Percentiles rank a stretch among this genome's conserved stretches.
Evolutionary conservation across 2,113 vertebrate genomes (phyloP).

Genomic region (Erythrocebus patas): DNA sequence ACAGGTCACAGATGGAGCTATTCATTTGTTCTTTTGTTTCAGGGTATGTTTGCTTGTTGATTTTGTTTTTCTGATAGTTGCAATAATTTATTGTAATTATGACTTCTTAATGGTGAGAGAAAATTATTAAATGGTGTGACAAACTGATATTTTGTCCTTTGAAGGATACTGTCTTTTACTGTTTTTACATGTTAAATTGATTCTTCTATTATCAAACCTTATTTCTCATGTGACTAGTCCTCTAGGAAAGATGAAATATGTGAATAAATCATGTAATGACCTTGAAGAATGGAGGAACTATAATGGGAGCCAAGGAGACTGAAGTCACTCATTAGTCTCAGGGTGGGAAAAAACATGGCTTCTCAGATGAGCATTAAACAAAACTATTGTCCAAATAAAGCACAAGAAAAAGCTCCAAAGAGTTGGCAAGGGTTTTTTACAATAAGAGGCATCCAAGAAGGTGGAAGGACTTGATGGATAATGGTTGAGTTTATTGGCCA

Average conservation of each 20-base stretch:
- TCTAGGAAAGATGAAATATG: not conserved
- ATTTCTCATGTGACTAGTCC: not conserved
- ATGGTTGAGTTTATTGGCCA: not conserved
- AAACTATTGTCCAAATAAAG: not conserved
- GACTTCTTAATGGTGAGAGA: not conserved
- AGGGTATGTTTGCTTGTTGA: not conserved
- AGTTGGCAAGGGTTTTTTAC: not conserved
- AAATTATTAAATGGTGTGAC: not conserved
- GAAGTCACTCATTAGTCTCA: not conserved
- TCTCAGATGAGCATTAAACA: not conserved
- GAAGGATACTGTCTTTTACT: not conserved
- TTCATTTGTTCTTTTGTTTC: not conserved
- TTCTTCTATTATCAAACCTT: not conserved
- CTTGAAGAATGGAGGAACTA: not conserved
- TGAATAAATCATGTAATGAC: not conserved
- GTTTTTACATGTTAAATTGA: not conserved
- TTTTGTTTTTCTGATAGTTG: slow-evolving; percentile 20
- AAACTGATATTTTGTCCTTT: not conserved
- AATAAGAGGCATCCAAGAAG: not conserved
- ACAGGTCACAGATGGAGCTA: not conserved
- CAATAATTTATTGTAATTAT: not conserved
- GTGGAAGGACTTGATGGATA: not conserved
- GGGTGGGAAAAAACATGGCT: not conserved
- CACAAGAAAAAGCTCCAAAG: not conserved
- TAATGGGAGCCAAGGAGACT: not conserved